Conservation (phyloP, 1,140 invertebrate species). For the Listronotus bonariensis region DNA sequence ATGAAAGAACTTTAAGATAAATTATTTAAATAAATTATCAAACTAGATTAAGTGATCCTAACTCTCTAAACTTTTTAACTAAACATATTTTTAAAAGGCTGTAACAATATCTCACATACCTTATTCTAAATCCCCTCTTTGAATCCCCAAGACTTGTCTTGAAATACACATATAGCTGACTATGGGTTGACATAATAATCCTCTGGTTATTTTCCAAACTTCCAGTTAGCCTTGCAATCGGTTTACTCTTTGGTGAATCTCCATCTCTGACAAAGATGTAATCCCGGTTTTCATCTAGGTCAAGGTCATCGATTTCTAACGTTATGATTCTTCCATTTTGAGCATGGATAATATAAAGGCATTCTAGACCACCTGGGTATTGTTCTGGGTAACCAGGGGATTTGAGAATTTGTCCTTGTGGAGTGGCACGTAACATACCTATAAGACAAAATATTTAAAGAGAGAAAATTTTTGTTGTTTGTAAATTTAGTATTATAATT, state of each 20-base stretch:
- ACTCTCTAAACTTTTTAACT: no score
- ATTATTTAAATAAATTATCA: no score
- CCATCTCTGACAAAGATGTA: conserved; percentile 90
- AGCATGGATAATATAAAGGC: conserved; percentile 88
- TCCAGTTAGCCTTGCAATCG: conserved; percentile 83
- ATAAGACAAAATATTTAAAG: no score
- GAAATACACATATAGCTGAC: conserved; percentile 88
- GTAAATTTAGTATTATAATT: no score
- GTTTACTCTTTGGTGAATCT: conserved; percentile 78
- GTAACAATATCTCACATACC: conserved; percentile 6
- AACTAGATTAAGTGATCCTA: no score
- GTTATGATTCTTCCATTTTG: conserved; percentile 87
- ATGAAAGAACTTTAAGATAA: no score
- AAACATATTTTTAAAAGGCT: no score
- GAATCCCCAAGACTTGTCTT: conserved; percentile 88
- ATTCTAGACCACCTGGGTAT: conserved; percentile 93
- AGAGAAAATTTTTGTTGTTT: no score
- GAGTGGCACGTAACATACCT: conserved; percentile 75
- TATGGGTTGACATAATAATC: conserved; percentile 89
- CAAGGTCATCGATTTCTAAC: conserved; percentile 88
- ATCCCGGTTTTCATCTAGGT: conserved; percentile 83
- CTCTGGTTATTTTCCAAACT: conserved; percentile 75
- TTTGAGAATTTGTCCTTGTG: conserved; percentile 80
- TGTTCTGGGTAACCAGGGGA: conserved; percentile 90
- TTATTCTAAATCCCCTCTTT: conserved; percentile 87